A percentile compares a stretch with the other conserved stretches of the same genome.
Conservation (phyloP, 2,113 vertebrate species). For the Tetrax tetrax region DNA sequence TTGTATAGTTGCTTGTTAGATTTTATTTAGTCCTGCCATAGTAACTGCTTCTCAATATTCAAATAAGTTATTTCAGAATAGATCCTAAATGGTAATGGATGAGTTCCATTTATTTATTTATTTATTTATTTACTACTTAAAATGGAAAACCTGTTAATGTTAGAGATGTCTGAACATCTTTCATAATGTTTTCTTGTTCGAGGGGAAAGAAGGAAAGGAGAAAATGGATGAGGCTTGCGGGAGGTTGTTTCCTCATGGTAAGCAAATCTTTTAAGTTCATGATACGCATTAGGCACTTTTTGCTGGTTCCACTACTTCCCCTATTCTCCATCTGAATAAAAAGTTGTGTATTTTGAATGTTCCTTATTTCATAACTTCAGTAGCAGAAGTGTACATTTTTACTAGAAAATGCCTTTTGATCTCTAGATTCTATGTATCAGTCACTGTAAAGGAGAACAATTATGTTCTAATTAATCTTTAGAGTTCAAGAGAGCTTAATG, state of each 20-base stretch:
- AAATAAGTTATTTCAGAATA: neutral
- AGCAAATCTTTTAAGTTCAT: neutral
- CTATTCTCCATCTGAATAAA: neutral
- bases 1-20: neutral
- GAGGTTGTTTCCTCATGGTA: neutral
- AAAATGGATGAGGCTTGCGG: neutral
- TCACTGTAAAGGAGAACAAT: neutral
- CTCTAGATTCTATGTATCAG: neutral
- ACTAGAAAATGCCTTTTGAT: neutral
- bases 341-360: neutral
- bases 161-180: neutral
- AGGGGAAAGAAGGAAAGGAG: neutral
- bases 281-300: neutral
- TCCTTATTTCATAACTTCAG: neutral
- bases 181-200: neutral
- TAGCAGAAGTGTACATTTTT: neutral
- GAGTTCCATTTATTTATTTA: neutral
- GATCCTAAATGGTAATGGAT: neutral
- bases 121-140: neutral
- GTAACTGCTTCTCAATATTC: neutral
- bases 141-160: neutral
- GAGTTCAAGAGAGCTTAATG: neutral
- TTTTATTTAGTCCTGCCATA: neutral
- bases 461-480: slow-evolving; percentile 20
- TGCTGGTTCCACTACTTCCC: neutral